Percentiles rank a stretch among this genome's conserved stretches.
Evolutionary conservation across 2,888 invertebrate species (phyloP).

Genomic region (Rhodophaea formosa): DNA sequence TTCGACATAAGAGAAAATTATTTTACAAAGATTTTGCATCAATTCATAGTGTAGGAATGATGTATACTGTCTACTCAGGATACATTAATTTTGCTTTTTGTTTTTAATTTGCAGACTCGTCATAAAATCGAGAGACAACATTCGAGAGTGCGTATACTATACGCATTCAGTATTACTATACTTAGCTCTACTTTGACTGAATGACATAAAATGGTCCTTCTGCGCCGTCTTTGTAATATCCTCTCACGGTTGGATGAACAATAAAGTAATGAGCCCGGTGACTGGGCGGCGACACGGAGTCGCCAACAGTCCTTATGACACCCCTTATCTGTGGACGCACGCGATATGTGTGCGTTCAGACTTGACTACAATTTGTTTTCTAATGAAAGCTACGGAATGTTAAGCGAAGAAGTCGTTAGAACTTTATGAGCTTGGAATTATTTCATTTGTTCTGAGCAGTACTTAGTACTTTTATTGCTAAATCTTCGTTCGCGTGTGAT

Average conservation of each 20-base stretch:
- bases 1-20: too few relatives aligned
- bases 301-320: constrained; percentile 73
- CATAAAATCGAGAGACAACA: too few relatives aligned
- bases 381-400: neutral
- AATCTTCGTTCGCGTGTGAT: too few relatives aligned
- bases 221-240: constrained; percentile 25
- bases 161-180: too few relatives aligned
- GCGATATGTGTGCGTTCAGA: constrained; percentile 51
- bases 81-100: too few relatives aligned
- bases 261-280: constrained; percentile 69
- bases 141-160: too few relatives aligned
- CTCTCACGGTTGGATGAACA: constrained; percentile 57
- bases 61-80: too few relatives aligned
- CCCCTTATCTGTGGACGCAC: constrained; percentile 69
- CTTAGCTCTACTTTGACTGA: neutral
- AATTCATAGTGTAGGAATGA: too few relatives aligned
- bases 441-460: too few relatives aligned
- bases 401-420: neutral
- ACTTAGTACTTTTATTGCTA: neutral
- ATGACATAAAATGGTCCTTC: neutral
- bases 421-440: neutral
- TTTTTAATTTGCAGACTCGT: too few relatives aligned
- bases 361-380: neutral
- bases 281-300: constrained; percentile 54
- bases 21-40: too few relatives aligned